These are phyloP conservation scores for Lycaena phlaeas DNA, from an alignment of 2,888 invertebrate species.

Conservation along the genomic window DNA sequence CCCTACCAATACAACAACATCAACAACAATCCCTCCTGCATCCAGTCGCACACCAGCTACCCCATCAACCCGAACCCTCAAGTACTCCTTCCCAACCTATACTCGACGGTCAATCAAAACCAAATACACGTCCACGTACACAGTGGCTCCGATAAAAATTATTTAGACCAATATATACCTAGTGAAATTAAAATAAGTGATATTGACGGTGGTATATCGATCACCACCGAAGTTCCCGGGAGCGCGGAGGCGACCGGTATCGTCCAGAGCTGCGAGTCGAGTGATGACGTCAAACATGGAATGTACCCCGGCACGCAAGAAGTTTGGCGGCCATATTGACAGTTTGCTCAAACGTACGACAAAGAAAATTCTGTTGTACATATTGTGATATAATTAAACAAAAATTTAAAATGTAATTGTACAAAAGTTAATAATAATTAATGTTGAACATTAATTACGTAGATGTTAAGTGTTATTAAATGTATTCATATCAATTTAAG, in stretches of 20 bases:
- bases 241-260: slow-evolving; percentile 59
- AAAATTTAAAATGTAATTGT: slow-evolving; percentile 20
- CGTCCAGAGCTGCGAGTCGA: slow-evolving; percentile 65
- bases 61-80: slow-evolving; percentile 73
- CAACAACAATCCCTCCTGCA: slow-evolving; percentile 64
- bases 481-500: slow-evolving; percentile 30
- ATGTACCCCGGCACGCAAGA: slow-evolving; percentile 54
- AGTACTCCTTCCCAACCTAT: slow-evolving; percentile 85
- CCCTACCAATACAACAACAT: slow-evolving; percentile 79
- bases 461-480: slow-evolving; percentile 53
- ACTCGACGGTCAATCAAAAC: slow-evolving; percentile 89
- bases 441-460: slow-evolving; percentile 63
- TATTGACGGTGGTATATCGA: slow-evolving; percentile 71
- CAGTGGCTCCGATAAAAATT: slow-evolving; percentile 76
- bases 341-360: slow-evolving; percentile 28
- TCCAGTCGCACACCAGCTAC: slow-evolving; percentile 74
- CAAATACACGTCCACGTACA: slow-evolving; percentile 88
- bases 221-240: slow-evolving; percentile 61
- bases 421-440: slow-evolving; percentile 38
- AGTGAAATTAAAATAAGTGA: slow-evolving; percentile 76
- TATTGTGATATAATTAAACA: slow-evolving; percentile 59
- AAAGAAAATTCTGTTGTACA: slow-evolving; percentile 54
- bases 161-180: slow-evolving; percentile 76
- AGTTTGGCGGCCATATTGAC: slow-evolving; percentile 88
- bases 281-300: slow-evolving; percentile 68